A percentile compares a stretch with the other conserved stretches of the same genome.
phyloP scores from a whole-genome alignment of 1,140 invertebrate genomes.

The Calliopsis andreniformis region DNA sequence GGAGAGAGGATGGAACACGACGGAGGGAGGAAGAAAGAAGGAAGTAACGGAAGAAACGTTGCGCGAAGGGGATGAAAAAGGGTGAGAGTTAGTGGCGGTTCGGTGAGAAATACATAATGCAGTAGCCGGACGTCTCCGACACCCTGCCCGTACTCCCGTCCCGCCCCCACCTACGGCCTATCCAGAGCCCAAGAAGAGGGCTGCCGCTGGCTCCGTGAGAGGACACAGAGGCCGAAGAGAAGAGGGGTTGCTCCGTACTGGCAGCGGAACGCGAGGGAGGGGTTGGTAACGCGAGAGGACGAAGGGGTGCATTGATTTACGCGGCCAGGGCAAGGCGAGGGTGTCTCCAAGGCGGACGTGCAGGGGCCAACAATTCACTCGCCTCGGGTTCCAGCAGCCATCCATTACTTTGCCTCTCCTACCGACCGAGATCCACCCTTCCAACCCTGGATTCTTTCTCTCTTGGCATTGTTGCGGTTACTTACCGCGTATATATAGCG shows the following conservation, averaged over 20 bases:
- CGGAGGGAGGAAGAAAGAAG: slow-evolving; percentile 35
- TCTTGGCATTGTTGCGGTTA: slow-evolving; percentile 78
- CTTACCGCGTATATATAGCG: slow-evolving; percentile 65
- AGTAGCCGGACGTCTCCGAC: slow-evolving; percentile 81
- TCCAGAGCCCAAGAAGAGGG: slow-evolving; percentile 50
- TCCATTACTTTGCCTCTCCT: slow-evolving; percentile 75
- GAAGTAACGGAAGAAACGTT: slow-evolving; percentile 45
- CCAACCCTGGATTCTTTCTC: slow-evolving; percentile 22
- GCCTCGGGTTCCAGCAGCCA: slow-evolving; percentile 78
- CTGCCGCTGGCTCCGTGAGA: slow-evolving; percentile 30
- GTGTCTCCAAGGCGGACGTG: slow-evolving; percentile 77
- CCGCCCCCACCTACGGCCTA: neutral
- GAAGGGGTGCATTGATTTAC: slow-evolving; percentile 80
- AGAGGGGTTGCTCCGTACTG: slow-evolving; percentile 28
- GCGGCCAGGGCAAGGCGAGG: slow-evolving; percentile 72
- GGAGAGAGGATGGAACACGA: neutral
- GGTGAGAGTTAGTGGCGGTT: slow-evolving; percentile 69
- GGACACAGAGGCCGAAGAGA: slow-evolving; percentile 31
- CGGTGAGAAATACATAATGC: slow-evolving; percentile 81
- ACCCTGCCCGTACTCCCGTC: slow-evolving; percentile 73
- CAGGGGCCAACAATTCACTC: slow-evolving; percentile 81
- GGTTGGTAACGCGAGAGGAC: slow-evolving; percentile 62
- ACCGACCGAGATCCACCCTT: slow-evolving; percentile 11
- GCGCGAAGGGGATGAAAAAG: slow-evolving; percentile 40
- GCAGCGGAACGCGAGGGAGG: slow-evolving; percentile 32